Evolutionary conservation across 2,797 vertebrate genomes (phyloP).

Genomic region (Molossus alvarezi): DNA sequence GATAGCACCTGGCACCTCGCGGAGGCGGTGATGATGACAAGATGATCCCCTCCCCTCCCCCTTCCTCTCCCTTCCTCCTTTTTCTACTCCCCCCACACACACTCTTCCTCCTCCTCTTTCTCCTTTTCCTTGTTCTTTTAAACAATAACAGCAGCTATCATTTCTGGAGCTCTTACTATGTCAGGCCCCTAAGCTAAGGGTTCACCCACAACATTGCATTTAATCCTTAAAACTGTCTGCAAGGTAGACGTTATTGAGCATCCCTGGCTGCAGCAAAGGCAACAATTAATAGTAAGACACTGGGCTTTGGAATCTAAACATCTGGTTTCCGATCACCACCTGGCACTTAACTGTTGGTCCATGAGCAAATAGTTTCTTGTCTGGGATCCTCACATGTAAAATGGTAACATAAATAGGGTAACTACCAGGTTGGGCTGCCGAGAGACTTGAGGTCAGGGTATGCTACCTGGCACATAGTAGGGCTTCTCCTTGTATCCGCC

Average conservation of each 20-base stretch:
- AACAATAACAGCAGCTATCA: not conserved
- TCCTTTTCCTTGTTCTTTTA: not conserved
- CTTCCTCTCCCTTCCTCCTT: not conserved
- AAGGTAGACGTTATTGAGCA: not conserved
- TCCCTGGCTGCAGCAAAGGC: not conserved
- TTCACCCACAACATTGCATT: not conserved
- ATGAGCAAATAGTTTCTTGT: conserved; percentile 36
- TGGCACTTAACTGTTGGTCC: not conserved
- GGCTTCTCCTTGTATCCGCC: not conserved
- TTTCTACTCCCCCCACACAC: no score
- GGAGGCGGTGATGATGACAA: no score
- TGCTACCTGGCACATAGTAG: not conserved
- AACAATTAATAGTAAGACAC: not conserved
- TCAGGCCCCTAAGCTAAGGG: not conserved
- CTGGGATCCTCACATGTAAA: not conserved
- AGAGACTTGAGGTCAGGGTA: not conserved
- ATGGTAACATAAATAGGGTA: conserved; percentile 19
- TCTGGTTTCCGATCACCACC: not conserved
- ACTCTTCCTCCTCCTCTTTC: not conserved
- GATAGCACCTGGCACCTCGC: not conserved
- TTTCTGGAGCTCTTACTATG: not conserved
- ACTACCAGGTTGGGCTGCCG: not conserved
- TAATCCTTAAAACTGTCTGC: conserved; percentile 4
- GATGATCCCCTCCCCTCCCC: not conserved
- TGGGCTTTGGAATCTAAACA: not conserved